Base-by-base conservation (phyloP, 1,140 invertebrate genomes). In the Carposina sasakii region DNA sequence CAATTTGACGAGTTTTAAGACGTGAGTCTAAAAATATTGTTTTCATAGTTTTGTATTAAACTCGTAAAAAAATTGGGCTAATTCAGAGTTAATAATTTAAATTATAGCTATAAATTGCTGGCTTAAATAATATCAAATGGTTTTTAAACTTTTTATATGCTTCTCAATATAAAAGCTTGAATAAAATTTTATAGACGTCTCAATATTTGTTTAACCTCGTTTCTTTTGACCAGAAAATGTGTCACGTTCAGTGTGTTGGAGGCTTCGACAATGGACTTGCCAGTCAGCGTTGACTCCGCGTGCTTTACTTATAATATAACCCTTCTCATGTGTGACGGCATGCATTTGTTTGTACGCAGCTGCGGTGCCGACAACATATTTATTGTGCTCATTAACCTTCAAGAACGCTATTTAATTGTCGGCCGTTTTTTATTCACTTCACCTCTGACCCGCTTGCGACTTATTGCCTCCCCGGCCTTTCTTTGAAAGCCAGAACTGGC, bases 361-460 rank as follows among this genome's bases (percentile, higher is more conserved):
- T 84, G 77, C 70, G 75, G 73, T 79, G 77, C 81, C 81, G 81
- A 84, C 81, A 84, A 81, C 81, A 79, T 84, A 84, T 84, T 84
- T 84, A 84, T 84, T 79, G 74, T 82, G 76, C 77, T 84, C 78
- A 84, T 84, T 84, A 84, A 84, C 81, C 81, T 84, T 84, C 74
- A 76, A 81, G 81, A 84, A 84, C 81, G 77, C 75, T 78, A 81
- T 84, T 81, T 84, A 84, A 84, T 84, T 84, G 81, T 84, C 75
- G 76, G 73, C 70, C 81, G 77, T 84, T 84, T 84, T 84, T 84
- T 82, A 84, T 84, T 81, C 75, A 81, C 61, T 71, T 81, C 77
- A 81, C 81, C 81, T 81, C 63, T 84, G 77, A 81, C 81, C 81
- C 75, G 67, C 65, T 65, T 52, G 70, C 72, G 74, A 79, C 79